A percentile compares a stretch with the other conserved stretches of the same genome.
These are phyloP conservation scores for Holothuria scabra DNA, from an alignment of 53 echinoderm and acorn worm species.

Conservation along the genomic window DNA sequence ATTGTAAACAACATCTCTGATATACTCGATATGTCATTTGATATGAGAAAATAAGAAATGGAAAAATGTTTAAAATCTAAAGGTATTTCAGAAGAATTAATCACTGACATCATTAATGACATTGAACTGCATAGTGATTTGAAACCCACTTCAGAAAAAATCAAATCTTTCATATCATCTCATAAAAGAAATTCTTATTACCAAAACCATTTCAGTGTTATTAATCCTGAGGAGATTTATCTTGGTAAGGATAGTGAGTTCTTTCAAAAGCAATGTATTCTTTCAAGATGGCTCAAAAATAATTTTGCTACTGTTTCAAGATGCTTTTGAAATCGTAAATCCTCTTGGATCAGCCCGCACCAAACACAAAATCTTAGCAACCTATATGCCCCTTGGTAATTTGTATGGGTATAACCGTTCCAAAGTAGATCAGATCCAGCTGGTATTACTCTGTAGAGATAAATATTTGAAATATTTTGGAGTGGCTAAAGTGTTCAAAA, in stretches of 20 bases:
- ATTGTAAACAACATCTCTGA: no score
- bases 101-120: no score
- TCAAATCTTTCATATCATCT: no score
- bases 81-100: no score
- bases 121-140: no score
- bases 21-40: no score
- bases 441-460: constrained; percentile 14
- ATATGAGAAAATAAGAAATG: no score
- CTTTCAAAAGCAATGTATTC: neutral
- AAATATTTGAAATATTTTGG: constrained; percentile 43
- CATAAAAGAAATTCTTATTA: no score
- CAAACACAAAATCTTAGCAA: constrained; percentile 9
- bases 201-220: no score
- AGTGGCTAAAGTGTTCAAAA: constrained; percentile 14
- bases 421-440: constrained; percentile 30
- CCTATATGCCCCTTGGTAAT: neutral
- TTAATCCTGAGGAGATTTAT: no score
- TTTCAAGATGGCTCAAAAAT: constrained; percentile 1
- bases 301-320: constrained; percentile 6
- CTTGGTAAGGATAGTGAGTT: neutral
- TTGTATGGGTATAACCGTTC: neutral
- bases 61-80: no score
- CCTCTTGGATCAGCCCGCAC: neutral
- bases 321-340: constrained; percentile 33
- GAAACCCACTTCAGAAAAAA: no score